Evolutionary conservation across 1,140 invertebrate species (phyloP).

Genomic region (Papilio xuthus): DNA sequence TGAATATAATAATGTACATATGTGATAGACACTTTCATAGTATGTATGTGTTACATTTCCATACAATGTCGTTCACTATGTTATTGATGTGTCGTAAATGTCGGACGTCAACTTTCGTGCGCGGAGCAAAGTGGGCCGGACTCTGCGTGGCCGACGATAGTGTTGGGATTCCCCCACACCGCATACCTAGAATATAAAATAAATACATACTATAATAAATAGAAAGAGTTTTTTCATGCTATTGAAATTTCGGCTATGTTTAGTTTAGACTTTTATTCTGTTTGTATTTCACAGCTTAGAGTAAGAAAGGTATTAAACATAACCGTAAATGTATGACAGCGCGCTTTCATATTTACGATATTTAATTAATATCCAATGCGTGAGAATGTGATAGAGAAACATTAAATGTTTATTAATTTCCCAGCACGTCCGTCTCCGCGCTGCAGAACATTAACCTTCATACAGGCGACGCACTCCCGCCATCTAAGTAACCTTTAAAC

Average conservation of each 20-base stretch:
- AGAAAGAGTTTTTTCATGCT: no score
- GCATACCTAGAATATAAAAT: not conserved
- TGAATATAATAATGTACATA: not conserved
- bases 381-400: not conserved
- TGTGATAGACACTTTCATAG: not conserved
- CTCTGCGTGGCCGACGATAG: not conserved
- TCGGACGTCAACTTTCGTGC: conserved; percentile 7
- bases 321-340: not conserved
- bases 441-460: conserved; percentile 29
- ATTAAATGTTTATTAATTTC: conserved; percentile 17
- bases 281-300: no score
- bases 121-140: not conserved
- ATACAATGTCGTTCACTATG: not conserved
- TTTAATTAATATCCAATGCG: not conserved
- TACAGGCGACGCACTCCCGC: not conserved
- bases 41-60: conserved; percentile 2
- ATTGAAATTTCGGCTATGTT: no score
- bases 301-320: no score
- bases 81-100: not conserved
- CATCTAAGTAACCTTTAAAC: not conserved
- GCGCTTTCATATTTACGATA: not conserved
- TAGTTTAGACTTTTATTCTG: no score
- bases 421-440: not conserved
- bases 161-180: not conserved
- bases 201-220: no score